These are phyloP conservation scores for Turdus rufiventris DNA, from an alignment of 2,113 vertebrate species.

Conservation along the genomic window DNA sequence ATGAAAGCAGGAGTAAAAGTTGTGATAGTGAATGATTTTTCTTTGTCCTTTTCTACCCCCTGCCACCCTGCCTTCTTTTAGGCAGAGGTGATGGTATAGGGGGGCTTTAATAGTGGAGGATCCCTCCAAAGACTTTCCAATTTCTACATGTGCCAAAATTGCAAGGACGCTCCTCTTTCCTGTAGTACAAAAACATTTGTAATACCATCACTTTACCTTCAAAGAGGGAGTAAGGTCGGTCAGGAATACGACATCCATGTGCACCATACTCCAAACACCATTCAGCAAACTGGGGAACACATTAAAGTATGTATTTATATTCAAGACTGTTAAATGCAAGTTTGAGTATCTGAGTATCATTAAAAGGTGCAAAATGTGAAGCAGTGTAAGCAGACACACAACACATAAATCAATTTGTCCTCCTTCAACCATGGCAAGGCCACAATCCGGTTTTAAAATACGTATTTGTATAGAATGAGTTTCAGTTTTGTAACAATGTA, in stretches of 20 bases:
- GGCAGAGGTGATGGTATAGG: neutral
- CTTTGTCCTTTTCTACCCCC: neutral
- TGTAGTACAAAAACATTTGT: neutral
- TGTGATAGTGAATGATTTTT: neutral
- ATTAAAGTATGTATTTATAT: neutral
- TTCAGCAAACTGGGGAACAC: slow-evolving; percentile 86
- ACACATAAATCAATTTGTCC: neutral
- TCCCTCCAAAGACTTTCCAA: neutral
- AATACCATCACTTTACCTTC: slow-evolving; percentile 82
- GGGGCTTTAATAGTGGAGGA: neutral
- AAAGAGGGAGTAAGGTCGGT: slow-evolving; percentile 95
- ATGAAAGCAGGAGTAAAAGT: neutral
- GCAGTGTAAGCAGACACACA: neutral
- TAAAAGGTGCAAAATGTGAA: neutral
- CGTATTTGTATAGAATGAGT: neutral
- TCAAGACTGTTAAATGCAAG: neutral
- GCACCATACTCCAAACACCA: slow-evolving; percentile 97
- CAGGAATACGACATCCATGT: slow-evolving; percentile 95
- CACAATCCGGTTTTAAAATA: neutral
- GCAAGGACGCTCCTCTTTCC: neutral
- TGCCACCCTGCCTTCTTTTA: neutral
- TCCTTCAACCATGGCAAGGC: neutral
- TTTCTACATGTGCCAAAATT: neutral
- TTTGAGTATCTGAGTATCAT: neutral
- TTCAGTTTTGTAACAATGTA: neutral